phyloP scores from a whole-genome alignment of 1,140 invertebrate genomes.

The Drosophila suzukii region DNA sequence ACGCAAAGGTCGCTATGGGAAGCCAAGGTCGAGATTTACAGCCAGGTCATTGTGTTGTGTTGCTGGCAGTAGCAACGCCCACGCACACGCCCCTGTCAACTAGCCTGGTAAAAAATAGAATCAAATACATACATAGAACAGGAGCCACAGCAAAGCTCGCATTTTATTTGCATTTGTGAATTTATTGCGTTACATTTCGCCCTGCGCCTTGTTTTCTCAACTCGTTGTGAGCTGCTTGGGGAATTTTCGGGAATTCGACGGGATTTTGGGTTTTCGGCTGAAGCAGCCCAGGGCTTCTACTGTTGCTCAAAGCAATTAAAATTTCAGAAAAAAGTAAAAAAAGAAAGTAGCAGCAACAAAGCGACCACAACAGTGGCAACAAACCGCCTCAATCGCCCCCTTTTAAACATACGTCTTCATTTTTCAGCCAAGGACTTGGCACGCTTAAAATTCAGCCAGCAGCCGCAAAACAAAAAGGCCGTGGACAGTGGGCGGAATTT shows the following conservation, averaged over 20 bases:
- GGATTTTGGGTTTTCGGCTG: constrained; percentile 9
- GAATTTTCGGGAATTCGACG: constrained; percentile 41
- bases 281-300: constrained; percentile 32
- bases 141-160: constrained; percentile 28
- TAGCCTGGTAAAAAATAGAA: constrained; percentile 45
- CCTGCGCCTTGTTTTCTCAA: constrained; percentile 47
- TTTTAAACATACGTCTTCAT: constrained; percentile 16
- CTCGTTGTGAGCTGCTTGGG: constrained; percentile 43
- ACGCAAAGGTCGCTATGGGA: constrained; percentile 56
- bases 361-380: constrained; percentile 38
- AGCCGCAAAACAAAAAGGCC: constrained; percentile 19
- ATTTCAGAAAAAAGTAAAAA: constrained; percentile 37
- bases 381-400: constrained; percentile 9
- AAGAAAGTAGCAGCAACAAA: constrained; percentile 29
- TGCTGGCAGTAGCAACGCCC: constrained; percentile 39
- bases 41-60: constrained; percentile 46
- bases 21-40: constrained; percentile 60
- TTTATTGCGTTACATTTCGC: constrained; percentile 58
- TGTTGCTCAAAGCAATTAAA: constrained; percentile 73
- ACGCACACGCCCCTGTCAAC: constrained; percentile 21
- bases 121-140: constrained; percentile 24
- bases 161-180: constrained; percentile 73
- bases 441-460: constrained; percentile 49
- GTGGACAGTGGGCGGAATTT: constrained; percentile 18
- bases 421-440: constrained; percentile 43